Evolutionary conservation across 2,113 vertebrate genomes (phyloP).

Genomic region (Trichomycterus rosablanca): DNA sequence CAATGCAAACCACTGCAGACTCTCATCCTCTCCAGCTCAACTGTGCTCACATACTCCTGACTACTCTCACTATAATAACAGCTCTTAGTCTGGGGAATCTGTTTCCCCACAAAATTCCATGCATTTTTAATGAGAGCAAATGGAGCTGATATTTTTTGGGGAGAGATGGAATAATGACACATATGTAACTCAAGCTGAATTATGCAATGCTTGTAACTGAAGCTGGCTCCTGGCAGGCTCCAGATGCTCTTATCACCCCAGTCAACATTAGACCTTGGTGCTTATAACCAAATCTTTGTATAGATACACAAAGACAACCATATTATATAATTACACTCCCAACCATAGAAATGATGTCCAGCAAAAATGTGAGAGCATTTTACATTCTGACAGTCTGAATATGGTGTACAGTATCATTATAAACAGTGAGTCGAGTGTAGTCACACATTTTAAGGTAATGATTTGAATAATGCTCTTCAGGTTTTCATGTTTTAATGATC

Average conservation of each 20-base stretch:
- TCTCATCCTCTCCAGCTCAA: not conserved
- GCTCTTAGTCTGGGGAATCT: slow-evolving; percentile 34
- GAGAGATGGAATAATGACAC: slow-evolving; percentile 30
- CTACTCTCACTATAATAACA: slow-evolving; percentile 35
- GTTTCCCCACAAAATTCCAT: slow-evolving; percentile 25
- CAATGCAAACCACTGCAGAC: not conserved
- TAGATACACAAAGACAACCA: not conserved
- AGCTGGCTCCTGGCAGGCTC: slow-evolving; percentile 22
- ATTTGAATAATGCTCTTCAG: no score
- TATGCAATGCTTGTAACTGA: slow-evolving; percentile 50
- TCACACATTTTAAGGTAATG: no score
- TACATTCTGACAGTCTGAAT: no score
- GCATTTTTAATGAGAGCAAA: slow-evolving; percentile 53
- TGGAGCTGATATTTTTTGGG: slow-evolving; percentile 35
- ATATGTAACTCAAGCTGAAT: slow-evolving; percentile 45
- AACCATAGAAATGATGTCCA: no score
- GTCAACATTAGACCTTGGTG: slow-evolving; percentile 2
- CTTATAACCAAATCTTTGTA: slow-evolving; percentile 14
- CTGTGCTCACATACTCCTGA: slow-evolving; percentile 1
- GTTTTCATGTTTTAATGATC: no score
- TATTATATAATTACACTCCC: no score
- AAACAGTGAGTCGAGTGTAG: no score
- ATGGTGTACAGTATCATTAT: no score
- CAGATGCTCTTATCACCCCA: slow-evolving; percentile 9
- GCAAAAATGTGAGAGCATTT: no score